Conservation (phyloP, 2,113 vertebrate genomes). For the Dicerorhinus sumatrensis region DNA sequence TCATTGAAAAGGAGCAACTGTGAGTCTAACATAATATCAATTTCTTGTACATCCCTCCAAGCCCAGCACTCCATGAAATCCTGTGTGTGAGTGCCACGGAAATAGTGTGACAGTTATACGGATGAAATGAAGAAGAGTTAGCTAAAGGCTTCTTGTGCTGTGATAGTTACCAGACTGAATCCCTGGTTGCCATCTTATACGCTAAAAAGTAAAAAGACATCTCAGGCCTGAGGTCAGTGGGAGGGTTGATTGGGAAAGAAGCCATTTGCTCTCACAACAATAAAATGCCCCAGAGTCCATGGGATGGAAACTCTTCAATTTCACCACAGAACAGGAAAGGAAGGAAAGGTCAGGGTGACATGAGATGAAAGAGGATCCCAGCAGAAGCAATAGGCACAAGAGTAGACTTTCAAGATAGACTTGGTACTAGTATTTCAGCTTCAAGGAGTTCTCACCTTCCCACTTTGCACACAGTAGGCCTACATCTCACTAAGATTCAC, state of each 20-base stretch:
- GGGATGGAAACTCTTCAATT: neutral
- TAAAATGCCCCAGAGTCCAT: neutral
- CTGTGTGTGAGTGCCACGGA: neutral
- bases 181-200: neutral
- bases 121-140: neutral
- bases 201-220: neutral
- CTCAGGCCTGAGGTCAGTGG: neutral
- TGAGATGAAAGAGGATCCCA: neutral
- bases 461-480: neutral
- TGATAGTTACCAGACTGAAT: neutral
- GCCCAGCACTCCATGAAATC: neutral
- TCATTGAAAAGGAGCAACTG: neutral
- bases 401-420: neutral
- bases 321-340: neutral
- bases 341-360: neutral
- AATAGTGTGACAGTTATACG: no score
- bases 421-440: neutral
- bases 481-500: neutral
- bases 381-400: neutral
- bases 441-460: neutral
- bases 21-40: neutral
- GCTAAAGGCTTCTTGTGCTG: neutral
- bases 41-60: neutral
- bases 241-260: neutral
- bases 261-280: neutral